Conservation (phyloP, 2,888 invertebrate genomes). For the Lottia scabra region DNA sequence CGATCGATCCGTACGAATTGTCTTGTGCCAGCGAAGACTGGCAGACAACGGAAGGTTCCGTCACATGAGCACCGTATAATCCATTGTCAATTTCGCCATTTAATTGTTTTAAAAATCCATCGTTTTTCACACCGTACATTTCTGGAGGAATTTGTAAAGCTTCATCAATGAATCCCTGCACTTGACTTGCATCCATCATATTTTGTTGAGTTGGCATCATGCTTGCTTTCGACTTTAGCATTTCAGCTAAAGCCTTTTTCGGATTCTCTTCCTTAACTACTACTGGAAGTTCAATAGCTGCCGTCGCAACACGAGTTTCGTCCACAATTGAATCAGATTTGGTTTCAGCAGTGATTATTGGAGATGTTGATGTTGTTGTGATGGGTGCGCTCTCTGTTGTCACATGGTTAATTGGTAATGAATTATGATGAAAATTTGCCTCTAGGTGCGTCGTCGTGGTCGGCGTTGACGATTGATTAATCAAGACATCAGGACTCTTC, state of each 20-base stretch:
- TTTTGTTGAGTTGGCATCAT: neutral
- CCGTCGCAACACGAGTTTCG: too few relatives aligned
- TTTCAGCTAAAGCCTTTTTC: neutral
- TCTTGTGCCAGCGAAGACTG: neutral
- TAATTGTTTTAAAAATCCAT: neutral
- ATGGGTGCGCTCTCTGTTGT: too few relatives aligned
- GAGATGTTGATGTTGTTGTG: too few relatives aligned
- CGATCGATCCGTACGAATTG: constrained; percentile 71
- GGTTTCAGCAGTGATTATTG: too few relatives aligned
- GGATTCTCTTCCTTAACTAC: neutral
- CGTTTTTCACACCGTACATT: neutral
- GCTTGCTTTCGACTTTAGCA: neutral
- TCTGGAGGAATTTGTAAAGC: neutral
- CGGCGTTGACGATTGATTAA: too few relatives aligned
- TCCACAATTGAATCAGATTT: too few relatives aligned
- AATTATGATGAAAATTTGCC: too few relatives aligned
- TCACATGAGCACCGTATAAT: neutral
- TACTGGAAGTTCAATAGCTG: too few relatives aligned
- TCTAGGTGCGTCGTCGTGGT: too few relatives aligned
- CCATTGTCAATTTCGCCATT: neutral
- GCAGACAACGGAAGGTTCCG: neutral
- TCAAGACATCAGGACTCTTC: too few relatives aligned
- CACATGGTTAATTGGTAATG: too few relatives aligned
- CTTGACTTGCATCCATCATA: neutral
- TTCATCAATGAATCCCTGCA: neutral